Evolutionary conservation across 1,140 invertebrate species (phyloP).

Genomic region (Bradysia coprophila): DNA sequence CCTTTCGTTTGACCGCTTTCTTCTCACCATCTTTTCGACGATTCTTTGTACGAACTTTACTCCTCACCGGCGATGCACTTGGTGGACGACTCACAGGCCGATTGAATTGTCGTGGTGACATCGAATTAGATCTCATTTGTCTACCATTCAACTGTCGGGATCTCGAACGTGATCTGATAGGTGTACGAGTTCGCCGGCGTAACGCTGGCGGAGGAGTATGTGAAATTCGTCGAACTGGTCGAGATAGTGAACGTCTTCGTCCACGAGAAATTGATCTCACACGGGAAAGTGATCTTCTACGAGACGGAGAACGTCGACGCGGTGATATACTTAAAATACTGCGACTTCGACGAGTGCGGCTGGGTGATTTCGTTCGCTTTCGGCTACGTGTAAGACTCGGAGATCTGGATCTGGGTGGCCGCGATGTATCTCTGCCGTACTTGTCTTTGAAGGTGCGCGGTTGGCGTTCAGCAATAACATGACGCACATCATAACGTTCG

Average conservation of each 20-base stretch:
- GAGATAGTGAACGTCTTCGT: constrained; percentile 15
- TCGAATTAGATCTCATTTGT: constrained; percentile 5
- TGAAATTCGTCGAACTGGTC: constrained; percentile 6
- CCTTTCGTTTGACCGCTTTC: constrained; percentile 9
- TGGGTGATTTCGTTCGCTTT: constrained; percentile 2
- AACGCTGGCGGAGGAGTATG: constrained; percentile 7
- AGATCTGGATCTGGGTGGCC: constrained; percentile 16
- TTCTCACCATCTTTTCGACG: constrained; percentile 11
- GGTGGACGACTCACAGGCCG: too few species aligned
- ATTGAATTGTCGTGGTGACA: constrained; percentile 6
- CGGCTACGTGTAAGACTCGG: constrained; percentile 12
- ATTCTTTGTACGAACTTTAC: constrained; percentile 4
- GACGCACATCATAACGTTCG: constrained; percentile 62
- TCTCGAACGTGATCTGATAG: constrained; percentile 11
- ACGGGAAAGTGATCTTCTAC: constrained; percentile 10
- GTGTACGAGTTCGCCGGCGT: constrained; percentile 14
- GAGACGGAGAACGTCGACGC: constrained; percentile 2
- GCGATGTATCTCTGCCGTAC: constrained; percentile 52
- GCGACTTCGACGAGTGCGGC: not conserved
- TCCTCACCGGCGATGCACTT: constrained; percentile 16
- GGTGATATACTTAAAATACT: not conserved
- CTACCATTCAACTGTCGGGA: constrained; percentile 7
- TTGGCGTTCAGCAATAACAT: constrained; percentile 50
- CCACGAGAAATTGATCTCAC: constrained; percentile 12
- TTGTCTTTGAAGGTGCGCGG: constrained; percentile 46